Evolutionary conservation across 1,140 invertebrate genomes (phyloP).

Genomic region (Platorchestia sp.): DNA sequence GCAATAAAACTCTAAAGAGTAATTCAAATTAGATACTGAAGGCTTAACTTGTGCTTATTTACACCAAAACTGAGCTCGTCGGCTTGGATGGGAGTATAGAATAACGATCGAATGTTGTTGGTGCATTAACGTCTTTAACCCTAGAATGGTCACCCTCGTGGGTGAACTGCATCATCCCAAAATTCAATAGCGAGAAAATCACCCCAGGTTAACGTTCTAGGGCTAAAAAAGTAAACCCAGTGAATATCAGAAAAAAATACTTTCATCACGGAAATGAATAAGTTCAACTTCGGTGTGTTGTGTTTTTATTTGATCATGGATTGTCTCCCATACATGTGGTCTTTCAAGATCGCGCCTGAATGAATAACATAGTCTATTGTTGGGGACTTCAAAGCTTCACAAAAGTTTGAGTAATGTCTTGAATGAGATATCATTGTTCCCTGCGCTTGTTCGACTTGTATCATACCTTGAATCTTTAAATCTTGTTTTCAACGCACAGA

Average conservation of each 20-base stretch:
- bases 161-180: no score
- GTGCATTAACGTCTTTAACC: no score
- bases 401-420: not conserved
- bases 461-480: not conserved
- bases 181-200: no score
- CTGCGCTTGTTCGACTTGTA: not conserved
- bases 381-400: not conserved
- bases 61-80: no score
- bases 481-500: not conserved
- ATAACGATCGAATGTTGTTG: no score
- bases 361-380: not conserved
- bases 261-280: not conserved
- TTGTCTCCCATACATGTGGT: not conserved
- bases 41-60: no score
- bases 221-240: no score
- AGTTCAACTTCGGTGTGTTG: not conserved
- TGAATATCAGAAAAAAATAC: not conserved
- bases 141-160: no score
- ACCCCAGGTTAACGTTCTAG: no score
- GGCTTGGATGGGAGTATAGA: no score
- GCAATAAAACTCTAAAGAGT: no score
- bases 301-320: not conserved
- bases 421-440: not conserved
- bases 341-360: not conserved
- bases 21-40: no score